Evolutionary conservation across 2,113 vertebrate species (phyloP).

Genomic region (Emydura subglobosa): DNA sequence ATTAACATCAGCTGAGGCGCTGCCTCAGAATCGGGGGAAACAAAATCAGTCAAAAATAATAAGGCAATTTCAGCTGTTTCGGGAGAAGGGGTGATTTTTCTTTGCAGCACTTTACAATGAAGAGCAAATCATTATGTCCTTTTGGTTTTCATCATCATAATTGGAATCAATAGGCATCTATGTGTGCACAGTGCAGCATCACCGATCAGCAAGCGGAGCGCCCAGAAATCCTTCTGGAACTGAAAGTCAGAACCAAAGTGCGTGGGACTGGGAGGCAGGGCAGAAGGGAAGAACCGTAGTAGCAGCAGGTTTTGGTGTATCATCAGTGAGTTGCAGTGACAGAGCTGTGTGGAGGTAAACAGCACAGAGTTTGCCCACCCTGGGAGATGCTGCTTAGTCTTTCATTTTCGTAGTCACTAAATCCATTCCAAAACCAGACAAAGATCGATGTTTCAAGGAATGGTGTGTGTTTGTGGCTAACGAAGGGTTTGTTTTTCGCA

Average conservation of each 20-base stretch:
- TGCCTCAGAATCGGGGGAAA: not conserved
- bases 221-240: not conserved
- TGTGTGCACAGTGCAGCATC: not conserved
- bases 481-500: not conserved
- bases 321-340: not conserved
- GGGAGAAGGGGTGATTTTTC: not conserved
- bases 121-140: not conserved
- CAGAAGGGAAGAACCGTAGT: not conserved
- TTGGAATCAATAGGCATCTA: not conserved
- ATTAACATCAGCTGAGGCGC: not conserved
- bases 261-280: not conserved
- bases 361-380: not conserved
- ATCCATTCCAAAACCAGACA: not conserved
- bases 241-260: not conserved
- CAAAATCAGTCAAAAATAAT: not conserved
- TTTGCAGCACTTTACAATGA: not conserved
- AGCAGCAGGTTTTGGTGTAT: not conserved
- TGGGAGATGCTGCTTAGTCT: not conserved
- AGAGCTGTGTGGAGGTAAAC: not conserved
- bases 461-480: not conserved
- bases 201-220: not conserved
- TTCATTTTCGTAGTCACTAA: not conserved
- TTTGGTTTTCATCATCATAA: not conserved
- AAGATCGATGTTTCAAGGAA: not conserved
- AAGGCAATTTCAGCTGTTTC: not conserved